phyloP scores from a whole-genome alignment of 2,797 vertebrate genomes.

The Leptatherina wallacei region DNA sequence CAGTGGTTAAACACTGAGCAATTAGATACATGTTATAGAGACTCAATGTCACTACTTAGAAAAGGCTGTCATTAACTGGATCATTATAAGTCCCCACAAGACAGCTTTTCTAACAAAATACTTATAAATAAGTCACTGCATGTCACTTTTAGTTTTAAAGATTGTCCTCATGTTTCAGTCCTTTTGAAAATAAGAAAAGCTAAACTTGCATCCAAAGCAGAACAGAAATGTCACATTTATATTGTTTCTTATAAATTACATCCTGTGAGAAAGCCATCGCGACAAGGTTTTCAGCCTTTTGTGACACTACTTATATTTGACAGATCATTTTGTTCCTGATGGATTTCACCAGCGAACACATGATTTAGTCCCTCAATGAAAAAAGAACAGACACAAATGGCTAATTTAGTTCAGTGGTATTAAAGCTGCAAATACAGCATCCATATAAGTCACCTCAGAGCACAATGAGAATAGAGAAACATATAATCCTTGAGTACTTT shows the following conservation, averaged over 20 bases:
- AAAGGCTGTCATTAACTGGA: constrained; percentile 5
- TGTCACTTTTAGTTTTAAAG: neutral
- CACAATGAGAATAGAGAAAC: neutral
- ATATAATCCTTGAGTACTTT: neutral
- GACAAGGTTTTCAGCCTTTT: neutral
- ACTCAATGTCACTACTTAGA: neutral
- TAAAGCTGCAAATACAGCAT: neutral
- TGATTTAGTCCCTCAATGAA: neutral
- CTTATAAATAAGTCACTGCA: neutral
- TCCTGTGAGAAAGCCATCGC: neutral
- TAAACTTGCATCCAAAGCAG: neutral
- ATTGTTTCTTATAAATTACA: neutral
- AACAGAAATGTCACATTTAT: neutral
- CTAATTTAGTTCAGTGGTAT: neutral
- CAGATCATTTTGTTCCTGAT: neutral
- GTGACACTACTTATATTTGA: neutral
- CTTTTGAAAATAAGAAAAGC: neutral
- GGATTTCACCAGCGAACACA: neutral
- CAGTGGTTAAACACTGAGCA: constrained; percentile 20
- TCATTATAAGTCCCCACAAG: neutral
- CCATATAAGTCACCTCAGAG: neutral
- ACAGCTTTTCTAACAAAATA: neutral
- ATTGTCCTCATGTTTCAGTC: neutral
- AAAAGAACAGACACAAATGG: constrained; percentile 2
- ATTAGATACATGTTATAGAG: constrained; percentile 1